Evolutionary conservation across 2,113 vertebrate species (phyloP), one percentile per base, ranked within the genome.

Genomic region (Oenanthe oenanthe): DNA sequence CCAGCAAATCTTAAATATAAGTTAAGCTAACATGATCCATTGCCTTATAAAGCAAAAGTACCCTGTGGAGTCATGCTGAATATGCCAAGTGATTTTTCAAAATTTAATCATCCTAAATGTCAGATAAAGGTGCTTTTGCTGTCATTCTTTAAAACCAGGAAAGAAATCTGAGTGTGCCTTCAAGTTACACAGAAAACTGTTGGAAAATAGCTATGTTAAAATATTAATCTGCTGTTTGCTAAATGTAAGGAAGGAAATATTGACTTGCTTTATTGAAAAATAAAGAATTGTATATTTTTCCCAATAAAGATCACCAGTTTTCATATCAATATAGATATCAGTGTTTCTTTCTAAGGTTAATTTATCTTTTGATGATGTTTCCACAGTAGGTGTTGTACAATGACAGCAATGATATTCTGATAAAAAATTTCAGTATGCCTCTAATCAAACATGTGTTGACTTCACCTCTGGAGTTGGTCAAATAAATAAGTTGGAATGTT

Each of bases 71-170:
- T 97, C 97, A 96, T 97, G 94, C 91, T 97, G 97, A 98, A 98
- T 98, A 98, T 97, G 97, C 97, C 96, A 96, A 98, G 98, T 97
- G 97, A 97, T 98, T 96, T 97, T 96, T 98, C 97, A 97, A 97
- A 98, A 98, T 99, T 97, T 98, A 99, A 99, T 99, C 98, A 98
- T 98, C 97, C 95, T 98, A 97, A 98, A 97, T 98, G 98, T 98
- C 96, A 97, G 96, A 98, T 97, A 98, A 98, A 98, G 97, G 97
- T 97, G 98, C 97, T 98, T 99, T 99, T 98, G 98, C 97, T 98
- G 98, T 99, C 98, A 99, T 98, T 99, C 97, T 98, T 98, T 97
- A 98, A 97, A 98, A 98, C 92, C 58, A 91, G 92, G 25, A 60
- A 53, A 80, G 95, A 97, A 95, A 93, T 74, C 88, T 50, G 6